These are phyloP conservation scores for Eilema sororculum DNA, from an alignment of 2,888 invertebrate species.

Conservation along the genomic window DNA sequence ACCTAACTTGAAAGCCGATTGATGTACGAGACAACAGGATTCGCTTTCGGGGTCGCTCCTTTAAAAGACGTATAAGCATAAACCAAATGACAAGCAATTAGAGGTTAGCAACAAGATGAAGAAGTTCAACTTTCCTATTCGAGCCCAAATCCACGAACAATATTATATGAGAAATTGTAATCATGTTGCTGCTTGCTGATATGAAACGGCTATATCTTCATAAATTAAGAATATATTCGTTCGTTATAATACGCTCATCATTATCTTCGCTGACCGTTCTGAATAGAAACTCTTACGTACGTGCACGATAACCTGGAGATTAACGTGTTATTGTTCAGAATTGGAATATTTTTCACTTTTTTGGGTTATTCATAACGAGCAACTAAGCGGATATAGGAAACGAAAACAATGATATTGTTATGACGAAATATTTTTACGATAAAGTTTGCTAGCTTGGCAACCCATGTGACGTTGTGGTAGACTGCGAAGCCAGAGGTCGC, in stretches of 20 bases:
- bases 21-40: too few relatives aligned
- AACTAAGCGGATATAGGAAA: slow-evolving; percentile 6
- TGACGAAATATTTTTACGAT: background rate
- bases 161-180: background rate
- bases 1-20: too few relatives aligned
- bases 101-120: too few relatives aligned
- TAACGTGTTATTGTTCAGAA: background rate
- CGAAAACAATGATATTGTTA: background rate
- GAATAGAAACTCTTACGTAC: background rate
- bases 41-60: too few relatives aligned
- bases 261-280: background rate
- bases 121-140: too few relatives aligned
- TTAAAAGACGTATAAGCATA: too few relatives aligned
- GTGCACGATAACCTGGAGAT: background rate
- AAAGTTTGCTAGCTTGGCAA: background rate
- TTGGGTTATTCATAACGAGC: background rate
- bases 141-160: background rate
- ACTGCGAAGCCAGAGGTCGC: background rate
- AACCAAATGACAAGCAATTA: too few relatives aligned
- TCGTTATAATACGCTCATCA: background rate
- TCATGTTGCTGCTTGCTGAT: background rate
- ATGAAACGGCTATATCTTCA: background rate
- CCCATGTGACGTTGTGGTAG: background rate
- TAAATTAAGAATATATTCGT: background rate
- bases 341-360: background rate